A percentile compares a stretch with the other conserved stretches of the same genome.
These are phyloP conservation scores for Platysternon megacephalum DNA, from an alignment of 2,113 vertebrate species.

Conservation along the genomic window DNA sequence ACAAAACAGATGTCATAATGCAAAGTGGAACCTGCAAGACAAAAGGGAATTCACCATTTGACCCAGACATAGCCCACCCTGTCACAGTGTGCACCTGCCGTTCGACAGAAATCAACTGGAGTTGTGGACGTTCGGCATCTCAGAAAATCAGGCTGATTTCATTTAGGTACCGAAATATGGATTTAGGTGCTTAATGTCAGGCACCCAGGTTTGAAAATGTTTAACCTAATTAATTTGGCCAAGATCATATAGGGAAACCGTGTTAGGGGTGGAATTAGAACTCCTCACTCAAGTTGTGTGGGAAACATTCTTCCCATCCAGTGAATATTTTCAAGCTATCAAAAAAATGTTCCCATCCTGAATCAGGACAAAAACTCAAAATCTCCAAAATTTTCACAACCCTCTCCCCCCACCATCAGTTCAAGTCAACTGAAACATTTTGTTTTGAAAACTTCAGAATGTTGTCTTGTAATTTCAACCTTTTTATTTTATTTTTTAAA, in stretches of 20 bases:
- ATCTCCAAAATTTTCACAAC: background rate
- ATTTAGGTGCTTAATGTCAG: slow-evolving; percentile 65
- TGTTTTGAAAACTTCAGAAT: background rate
- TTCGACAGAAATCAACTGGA: slow-evolving; percentile 61
- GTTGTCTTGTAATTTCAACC: background rate
- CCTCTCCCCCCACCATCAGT: too few species aligned
- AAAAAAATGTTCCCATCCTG: background rate
- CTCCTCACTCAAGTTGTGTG: background rate
- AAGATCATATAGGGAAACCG: slow-evolving; percentile 22
- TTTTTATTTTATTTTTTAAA: background rate
- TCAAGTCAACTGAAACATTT: background rate
- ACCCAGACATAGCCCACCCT: background rate
- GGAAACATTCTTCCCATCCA: background rate
- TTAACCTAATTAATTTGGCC: slow-evolving; percentile 32
- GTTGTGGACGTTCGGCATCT: slow-evolving; percentile 10
- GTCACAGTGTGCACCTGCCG: background rate
- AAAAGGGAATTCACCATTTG: slow-evolving; percentile 20
- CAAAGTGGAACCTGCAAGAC: slow-evolving; percentile 61
- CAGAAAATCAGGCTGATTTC: slow-evolving; percentile 31
- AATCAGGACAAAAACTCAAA: background rate
- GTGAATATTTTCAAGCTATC: background rate
- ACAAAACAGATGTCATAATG: slow-evolving; percentile 59
- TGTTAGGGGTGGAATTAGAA: background rate
- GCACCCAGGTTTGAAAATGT: slow-evolving; percentile 48
- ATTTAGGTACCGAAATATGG: slow-evolving; percentile 65